Percentiles rank a stretch among this genome's conserved stretches.
phyloP scores from a whole-genome alignment of 37 sponge, comb jelly and placozoan species.

The Beroe ovata region DNA sequence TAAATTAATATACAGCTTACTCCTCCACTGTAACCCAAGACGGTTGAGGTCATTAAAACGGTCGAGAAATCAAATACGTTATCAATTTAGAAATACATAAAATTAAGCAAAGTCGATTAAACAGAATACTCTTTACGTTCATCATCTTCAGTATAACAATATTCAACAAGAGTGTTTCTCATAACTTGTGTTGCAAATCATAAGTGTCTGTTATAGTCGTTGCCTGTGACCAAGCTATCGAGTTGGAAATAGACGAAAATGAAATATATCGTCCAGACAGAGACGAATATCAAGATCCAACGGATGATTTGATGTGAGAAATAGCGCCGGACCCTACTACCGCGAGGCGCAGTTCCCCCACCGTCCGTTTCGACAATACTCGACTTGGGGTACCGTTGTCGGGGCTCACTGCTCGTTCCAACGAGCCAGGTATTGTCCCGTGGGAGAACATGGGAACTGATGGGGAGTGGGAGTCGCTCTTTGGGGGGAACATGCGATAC shows the following conservation, averaged over 20 bases:
- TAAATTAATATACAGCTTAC: too few species aligned
- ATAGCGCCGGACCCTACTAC: constrained; percentile 1
- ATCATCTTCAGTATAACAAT: too few species aligned
- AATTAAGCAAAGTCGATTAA: too few species aligned
- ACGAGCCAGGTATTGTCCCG: too few species aligned
- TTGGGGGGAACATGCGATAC: not conserved
- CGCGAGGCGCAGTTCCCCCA: not conserved
- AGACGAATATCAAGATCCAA: not conserved
- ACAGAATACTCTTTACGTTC: too few species aligned
- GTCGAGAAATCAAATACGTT: too few species aligned
- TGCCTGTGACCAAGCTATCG: not conserved
- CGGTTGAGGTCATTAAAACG: too few species aligned
- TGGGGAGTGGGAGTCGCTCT: not conserved
- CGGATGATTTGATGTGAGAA: not conserved
- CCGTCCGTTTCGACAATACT: not conserved
- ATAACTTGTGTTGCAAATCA: too few species aligned
- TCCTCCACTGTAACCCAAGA: too few species aligned
- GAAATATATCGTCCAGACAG: constrained; percentile 10
- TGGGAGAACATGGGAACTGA: not conserved
- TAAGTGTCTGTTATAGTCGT: not conserved
- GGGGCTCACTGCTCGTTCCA: not conserved
- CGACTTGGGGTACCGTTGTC: constrained; percentile 12
- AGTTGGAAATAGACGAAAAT: not conserved
- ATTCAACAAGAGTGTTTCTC: too few species aligned
- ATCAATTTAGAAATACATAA: too few species aligned